A percentile compares a stretch with the other conserved stretches of the same genome.
Evolutionary conservation across 1,140 invertebrate species (phyloP).

Genomic region (Pachyrhynchus sulphureomaculatus): DNA sequence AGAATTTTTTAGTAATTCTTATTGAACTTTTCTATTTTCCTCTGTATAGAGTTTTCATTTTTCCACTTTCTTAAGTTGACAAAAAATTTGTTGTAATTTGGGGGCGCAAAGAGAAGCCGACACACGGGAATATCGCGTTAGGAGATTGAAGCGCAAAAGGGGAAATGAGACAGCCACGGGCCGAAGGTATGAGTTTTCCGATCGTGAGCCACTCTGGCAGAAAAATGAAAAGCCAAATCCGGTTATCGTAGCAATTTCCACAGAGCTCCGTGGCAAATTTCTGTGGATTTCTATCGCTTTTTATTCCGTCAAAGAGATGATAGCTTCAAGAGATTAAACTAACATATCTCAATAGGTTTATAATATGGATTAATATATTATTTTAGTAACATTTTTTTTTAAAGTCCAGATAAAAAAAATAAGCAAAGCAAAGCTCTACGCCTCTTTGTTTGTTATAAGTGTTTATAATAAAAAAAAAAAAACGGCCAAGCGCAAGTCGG

Average conservation of each 20-base stretch:
- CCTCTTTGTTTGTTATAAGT: no score
- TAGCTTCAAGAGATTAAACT: no score
- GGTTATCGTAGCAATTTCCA: slow-evolving; percentile 54
- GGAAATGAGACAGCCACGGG: slow-evolving; percentile 49
- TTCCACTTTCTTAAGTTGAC: slow-evolving; percentile 18
- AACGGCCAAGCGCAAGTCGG: no score
- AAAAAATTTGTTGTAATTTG: slow-evolving; percentile 24
- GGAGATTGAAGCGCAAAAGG: slow-evolving; percentile 44
- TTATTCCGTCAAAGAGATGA: background rate
- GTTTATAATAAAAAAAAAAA: no score
- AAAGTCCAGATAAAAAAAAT: no score
- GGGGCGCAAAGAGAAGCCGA: slow-evolving; percentile 25
- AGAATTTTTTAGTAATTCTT: no score
- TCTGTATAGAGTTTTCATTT: background rate
- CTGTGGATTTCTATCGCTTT: slow-evolving; percentile 3
- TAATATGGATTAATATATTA: no score
- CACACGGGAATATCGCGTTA: slow-evolving; percentile 34
- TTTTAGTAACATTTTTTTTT: no score
- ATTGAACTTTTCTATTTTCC: background rate
- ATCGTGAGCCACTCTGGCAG: slow-evolving; percentile 53
- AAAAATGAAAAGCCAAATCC: slow-evolving; percentile 56
- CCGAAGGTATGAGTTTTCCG: slow-evolving; percentile 41
- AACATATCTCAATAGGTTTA: no score
- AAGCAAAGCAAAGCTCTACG: no score
- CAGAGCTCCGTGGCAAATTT: slow-evolving; percentile 39